These are phyloP conservation scores for Metallyticus violacea DNA, from an alignment of 2,888 invertebrate species.

Conservation along the genomic window DNA sequence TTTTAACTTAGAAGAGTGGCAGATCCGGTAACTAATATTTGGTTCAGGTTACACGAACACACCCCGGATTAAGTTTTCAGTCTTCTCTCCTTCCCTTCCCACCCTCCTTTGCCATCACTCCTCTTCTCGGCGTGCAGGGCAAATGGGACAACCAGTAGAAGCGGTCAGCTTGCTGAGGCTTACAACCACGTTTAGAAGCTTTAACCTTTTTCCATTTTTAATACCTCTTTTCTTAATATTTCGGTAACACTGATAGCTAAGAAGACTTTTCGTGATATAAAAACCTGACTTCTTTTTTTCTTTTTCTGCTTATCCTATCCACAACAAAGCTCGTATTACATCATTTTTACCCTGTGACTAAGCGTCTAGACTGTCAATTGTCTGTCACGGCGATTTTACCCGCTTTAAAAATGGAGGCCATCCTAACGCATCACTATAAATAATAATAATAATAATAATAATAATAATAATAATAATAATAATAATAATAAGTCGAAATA, in stretches of 20 bases:
- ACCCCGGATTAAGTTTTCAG: conserved; percentile 19
- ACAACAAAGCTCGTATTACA: conserved; percentile 7
- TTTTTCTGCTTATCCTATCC: not conserved
- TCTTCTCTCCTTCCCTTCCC: not conserved
- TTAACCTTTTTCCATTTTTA: not conserved
- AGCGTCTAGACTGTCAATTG: conserved; percentile 22
- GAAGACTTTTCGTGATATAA: not conserved
- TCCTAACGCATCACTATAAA: not conserved
- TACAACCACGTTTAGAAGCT: not conserved
- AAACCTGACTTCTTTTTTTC: not conserved
- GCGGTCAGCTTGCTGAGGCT: not conserved
- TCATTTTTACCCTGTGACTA: conserved; percentile 16
- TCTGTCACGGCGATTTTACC: conserved; percentile 15
- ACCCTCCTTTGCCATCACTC: too few relatives aligned
- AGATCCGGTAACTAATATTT: conserved; percentile 18
- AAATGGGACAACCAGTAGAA: not conserved
- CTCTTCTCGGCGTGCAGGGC: too few relatives aligned
- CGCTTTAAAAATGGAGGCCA: not conserved
- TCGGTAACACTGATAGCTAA: not conserved
- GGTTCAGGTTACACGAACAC: conserved; percentile 16
- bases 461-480: not conserved
- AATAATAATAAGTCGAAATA: too few relatives aligned
- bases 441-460: not conserved
- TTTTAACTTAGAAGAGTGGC: conserved; percentile 2
- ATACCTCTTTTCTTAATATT: not conserved